Percentiles rank a stretch among this genome's conserved stretches.
Conservation (phyloP, 2,888 invertebrate genomes). For the Troglohyphantes excavatus region DNA sequence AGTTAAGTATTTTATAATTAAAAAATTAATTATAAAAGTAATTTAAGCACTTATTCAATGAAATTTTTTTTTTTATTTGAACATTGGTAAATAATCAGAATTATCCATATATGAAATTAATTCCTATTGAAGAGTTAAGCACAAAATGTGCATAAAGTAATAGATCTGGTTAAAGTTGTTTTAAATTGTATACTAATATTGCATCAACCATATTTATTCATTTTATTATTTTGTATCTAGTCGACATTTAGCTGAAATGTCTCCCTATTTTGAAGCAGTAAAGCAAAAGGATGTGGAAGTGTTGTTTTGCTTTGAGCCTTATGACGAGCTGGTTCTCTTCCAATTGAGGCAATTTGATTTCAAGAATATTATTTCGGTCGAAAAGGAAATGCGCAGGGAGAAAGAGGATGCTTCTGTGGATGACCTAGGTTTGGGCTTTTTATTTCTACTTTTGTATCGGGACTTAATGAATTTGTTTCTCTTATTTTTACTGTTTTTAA, state of each 20-base stretch:
- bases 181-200: not conserved
- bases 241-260: constrained; percentile 94
- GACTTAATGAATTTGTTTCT: no score
- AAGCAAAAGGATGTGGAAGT: constrained; percentile 94
- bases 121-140: no score
- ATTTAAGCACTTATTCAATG: no score
- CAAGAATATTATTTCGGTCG: constrained; percentile 91
- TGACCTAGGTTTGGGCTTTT: constrained; percentile 36
- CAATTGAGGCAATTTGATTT: constrained; percentile 92
- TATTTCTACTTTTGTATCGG: no score
- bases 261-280: constrained; percentile 96
- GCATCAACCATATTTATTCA: not conserved
- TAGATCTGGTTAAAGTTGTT: no score
- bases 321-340: constrained; percentile 96
- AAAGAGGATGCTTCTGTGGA: constrained; percentile 82
- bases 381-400: constrained; percentile 94
- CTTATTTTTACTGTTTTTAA: no score
- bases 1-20: no score
- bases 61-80: no score
- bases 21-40: no score
- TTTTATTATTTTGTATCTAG: constrained; percentile 84
- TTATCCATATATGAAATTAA: no score
- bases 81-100: no score
- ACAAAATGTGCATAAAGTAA: not conserved
- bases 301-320: constrained; percentile 97